Evolutionary conservation across 1,140 invertebrate species (phyloP).

Genomic region (Drosophila arawakana): DNA sequence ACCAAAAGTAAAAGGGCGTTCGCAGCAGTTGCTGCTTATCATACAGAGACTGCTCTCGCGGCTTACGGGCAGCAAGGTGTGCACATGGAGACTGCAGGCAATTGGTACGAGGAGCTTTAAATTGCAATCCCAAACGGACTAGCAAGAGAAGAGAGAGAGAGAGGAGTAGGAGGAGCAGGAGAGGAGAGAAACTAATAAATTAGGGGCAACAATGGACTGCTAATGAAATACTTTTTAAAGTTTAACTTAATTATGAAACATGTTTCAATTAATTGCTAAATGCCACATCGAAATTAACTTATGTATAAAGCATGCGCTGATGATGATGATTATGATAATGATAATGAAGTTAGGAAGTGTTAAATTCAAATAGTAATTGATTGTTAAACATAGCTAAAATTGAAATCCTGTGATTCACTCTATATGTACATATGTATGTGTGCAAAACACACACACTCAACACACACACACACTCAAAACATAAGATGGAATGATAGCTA

Average conservation of each 20-base stretch:
- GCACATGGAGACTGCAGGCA: constrained; percentile 39
- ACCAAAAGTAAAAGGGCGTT: constrained; percentile 29
- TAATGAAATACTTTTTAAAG: constrained; percentile 77
- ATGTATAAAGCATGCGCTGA: constrained; percentile 52
- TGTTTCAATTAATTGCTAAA: constrained; percentile 77
- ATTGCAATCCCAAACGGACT: constrained; percentile 13
- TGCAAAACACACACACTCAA: neutral
- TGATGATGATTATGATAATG: constrained; percentile 20
- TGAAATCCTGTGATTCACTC: constrained; percentile 80
- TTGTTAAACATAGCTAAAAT: constrained; percentile 81
- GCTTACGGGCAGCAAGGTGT: constrained; percentile 46
- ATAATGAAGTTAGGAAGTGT: constrained; percentile 28
- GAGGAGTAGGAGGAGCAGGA: neutral
- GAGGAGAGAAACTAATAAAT: constrained; percentile 19
- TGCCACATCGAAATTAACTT: constrained; percentile 75
- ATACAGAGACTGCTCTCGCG: constrained; percentile 42
- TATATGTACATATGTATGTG: constrained; percentile 57
- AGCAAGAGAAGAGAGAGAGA: neutral
- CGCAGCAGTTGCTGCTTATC: constrained; percentile 46
- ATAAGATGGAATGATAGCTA: neutral
- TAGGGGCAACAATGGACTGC: constrained; percentile 74
- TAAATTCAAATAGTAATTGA: constrained; percentile 75
- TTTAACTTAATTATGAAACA: constrained; percentile 68
- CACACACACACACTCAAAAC: constrained; percentile 7
- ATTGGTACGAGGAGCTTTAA: constrained; percentile 22